phyloP scores from a whole-genome alignment of 2,888 invertebrate species.

The Celastrina argiolus region DNA sequence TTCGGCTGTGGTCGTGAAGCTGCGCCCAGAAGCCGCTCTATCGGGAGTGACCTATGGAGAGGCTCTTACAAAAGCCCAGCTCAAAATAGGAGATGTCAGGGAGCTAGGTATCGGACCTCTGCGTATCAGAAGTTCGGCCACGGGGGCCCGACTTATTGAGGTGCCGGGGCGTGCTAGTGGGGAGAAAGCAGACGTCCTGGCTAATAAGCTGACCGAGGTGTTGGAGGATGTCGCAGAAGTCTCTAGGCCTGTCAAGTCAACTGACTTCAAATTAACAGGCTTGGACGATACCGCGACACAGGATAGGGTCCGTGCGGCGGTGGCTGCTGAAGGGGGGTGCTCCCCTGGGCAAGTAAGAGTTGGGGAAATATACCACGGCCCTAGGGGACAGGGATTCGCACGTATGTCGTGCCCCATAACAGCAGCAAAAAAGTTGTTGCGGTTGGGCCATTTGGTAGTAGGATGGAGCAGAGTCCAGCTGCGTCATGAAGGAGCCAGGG shows the following conservation, averaged over 20 bases:
- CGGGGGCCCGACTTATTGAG: too few species aligned
- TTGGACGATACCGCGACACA: not conserved
- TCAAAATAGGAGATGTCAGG: not conserved
- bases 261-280: not conserved
- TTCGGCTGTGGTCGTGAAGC: not conserved
- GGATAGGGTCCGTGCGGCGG: not conserved
- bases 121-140: not conserved
- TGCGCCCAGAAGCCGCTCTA: not conserved
- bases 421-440: not conserved
- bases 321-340: not conserved
- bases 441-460: too few species aligned
- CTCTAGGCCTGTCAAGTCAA: not conserved
- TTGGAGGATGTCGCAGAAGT: not conserved
- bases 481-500: too few species aligned
- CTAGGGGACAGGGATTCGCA: not conserved
- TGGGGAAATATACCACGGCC: not conserved
- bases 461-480: too few species aligned
- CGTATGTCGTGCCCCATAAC: not conserved
- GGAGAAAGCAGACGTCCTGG: not conserved
- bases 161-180: not conserved
- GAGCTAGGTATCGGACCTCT: not conserved
- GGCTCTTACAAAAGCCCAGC: not conserved
- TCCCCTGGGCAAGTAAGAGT: not conserved
- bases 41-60: not conserved
- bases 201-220: not conserved